Evolutionary conservation across 2,113 vertebrate genomes (phyloP).

Genomic region (Motacilla alba): DNA sequence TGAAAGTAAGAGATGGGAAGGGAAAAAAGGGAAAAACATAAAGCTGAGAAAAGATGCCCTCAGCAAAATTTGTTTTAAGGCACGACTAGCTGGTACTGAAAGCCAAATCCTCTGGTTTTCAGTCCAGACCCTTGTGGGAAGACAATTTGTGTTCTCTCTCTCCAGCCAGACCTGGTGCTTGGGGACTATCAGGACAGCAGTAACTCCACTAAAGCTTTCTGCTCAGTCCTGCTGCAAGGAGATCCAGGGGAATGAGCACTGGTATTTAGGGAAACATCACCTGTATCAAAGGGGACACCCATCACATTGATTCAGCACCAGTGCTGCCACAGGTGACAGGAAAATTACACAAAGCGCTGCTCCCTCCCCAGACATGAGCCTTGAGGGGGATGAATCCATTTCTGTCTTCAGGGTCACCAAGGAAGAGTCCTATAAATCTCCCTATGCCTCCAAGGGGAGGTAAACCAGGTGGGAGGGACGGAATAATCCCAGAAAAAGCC

Average conservation of each 20-base stretch:
- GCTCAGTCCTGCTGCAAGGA: background rate
- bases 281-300: background rate
- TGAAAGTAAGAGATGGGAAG: background rate
- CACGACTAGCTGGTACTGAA: background rate
- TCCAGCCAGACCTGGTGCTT: background rate
- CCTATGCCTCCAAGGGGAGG: background rate
- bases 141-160: background rate
- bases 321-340: background rate
- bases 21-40: background rate
- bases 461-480: background rate
- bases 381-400: background rate
- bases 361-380: background rate
- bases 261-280: background rate
- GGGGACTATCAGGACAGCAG: background rate
- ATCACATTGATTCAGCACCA: background rate
- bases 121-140: background rate
- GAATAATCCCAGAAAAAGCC: background rate
- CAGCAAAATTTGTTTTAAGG: background rate
- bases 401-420: background rate
- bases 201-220: background rate
- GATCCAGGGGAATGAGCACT: background rate
- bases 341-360: background rate
- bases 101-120: background rate
- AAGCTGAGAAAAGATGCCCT: background rate
- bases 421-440: background rate